A percentile compares a stretch with the other conserved stretches of the same genome.
Evolutionary conservation across 1,140 invertebrate genomes (phyloP).

Genomic region (Portunus trituberculatus): DNA sequence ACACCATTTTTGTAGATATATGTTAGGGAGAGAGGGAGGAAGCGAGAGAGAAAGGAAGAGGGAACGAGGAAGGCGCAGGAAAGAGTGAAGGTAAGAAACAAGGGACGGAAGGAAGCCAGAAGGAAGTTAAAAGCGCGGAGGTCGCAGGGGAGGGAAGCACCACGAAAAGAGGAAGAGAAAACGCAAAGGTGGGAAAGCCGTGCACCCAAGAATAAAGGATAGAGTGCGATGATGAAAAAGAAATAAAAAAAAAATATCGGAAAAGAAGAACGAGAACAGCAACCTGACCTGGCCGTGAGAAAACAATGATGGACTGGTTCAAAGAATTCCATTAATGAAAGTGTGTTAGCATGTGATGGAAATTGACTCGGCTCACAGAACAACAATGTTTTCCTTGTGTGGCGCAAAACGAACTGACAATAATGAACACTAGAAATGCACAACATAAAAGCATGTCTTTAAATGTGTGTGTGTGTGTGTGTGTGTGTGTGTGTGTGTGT

Average conservation of each 20-base stretch:
- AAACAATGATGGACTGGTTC: neutral
- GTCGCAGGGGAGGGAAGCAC: neutral
- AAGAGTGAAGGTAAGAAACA: neutral
- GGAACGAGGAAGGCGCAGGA: neutral
- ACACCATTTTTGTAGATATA: neutral
- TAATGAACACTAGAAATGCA: too few relatives aligned
- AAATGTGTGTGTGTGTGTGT: neutral
- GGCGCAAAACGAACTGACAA: too few relatives aligned
- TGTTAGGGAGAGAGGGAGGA: neutral
- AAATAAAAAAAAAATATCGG: neutral
- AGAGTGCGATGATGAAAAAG: too few relatives aligned
- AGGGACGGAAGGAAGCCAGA: slow-evolving; percentile 27
- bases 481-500: neutral
- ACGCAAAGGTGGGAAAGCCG: neutral
- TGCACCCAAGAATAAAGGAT: neutral
- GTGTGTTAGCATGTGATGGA: too few relatives aligned
- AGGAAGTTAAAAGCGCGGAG: slow-evolving; percentile 2
- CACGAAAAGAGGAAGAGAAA: neutral
- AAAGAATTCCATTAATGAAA: neutral
- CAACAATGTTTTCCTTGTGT: too few relatives aligned
- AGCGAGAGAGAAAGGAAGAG: neutral
- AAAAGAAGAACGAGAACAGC: neutral
- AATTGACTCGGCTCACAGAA: too few relatives aligned
- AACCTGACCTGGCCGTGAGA: neutral
- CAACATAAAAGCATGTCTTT: neutral